A percentile compares a stretch with the other conserved stretches of the same genome.
Conservation (phyloP, 2,797 vertebrate genomes). For the Cossypha heuglini region DNA sequence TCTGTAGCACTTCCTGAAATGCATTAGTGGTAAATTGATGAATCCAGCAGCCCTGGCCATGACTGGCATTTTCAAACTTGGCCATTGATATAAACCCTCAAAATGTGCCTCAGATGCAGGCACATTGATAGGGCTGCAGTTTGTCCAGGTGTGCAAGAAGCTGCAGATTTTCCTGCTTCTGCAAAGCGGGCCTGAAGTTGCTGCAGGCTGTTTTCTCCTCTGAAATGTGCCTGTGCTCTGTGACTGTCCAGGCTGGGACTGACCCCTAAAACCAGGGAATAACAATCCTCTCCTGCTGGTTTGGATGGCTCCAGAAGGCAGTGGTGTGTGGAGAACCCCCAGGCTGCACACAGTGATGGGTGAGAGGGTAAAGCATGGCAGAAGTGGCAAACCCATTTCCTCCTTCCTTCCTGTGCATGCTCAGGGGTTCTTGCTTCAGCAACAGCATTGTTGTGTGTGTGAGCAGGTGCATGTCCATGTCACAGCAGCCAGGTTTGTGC, state of each 20-base stretch:
- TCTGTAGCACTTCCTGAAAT: not conserved
- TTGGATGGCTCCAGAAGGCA: not conserved
- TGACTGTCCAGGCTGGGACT: not conserved
- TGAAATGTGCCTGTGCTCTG: not conserved
- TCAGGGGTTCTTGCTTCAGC: not conserved
- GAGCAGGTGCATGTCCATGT: slow-evolving; percentile 27
- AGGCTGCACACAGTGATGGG: not conserved
- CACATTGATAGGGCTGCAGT: accelerated
- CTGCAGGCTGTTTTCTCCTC: not conserved
- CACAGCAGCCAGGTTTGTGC: not conserved
- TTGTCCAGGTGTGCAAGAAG: not conserved
- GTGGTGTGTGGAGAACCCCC: not conserved
- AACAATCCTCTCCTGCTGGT: not conserved
- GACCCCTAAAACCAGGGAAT: not conserved
- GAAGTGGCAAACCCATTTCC: not conserved
- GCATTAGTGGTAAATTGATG: not conserved
- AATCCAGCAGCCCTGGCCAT: not conserved
- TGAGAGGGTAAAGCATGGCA: not conserved
- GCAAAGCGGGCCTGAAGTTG: not conserved
- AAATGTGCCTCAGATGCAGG: not conserved
- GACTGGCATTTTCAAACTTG: not conserved
- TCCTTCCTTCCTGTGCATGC: not conserved
- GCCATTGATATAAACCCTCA: not conserved
- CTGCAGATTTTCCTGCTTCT: not conserved
- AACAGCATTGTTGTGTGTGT: not conserved